These are phyloP conservation scores for Cydia pomonella DNA, from an alignment of 1,140 invertebrate species.

Conservation along the genomic window DNA sequence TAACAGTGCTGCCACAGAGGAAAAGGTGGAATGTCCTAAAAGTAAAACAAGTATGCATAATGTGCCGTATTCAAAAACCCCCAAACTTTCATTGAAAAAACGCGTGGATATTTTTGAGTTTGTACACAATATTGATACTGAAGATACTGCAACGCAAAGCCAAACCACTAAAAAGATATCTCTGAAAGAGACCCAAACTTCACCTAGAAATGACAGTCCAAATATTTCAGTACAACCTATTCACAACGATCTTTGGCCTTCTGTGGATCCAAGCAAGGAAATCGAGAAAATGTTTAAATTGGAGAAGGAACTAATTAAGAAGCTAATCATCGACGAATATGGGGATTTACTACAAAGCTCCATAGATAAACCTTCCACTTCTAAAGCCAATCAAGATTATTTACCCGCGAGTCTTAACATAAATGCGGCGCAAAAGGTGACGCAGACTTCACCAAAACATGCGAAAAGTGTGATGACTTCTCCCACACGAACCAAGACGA, in stretches of 20 bases:
- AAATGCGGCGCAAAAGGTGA: slow-evolving; percentile 61
- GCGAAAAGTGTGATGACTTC: slow-evolving; percentile 74
- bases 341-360: slow-evolving; percentile 62
- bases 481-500: slow-evolving; percentile 66
- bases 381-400: slow-evolving; percentile 41
- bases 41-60: slow-evolving; percentile 42
- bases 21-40: slow-evolving; percentile 1
- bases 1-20: slow-evolving; percentile 29
- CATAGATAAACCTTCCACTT: slow-evolving; percentile 66
- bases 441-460: slow-evolving; percentile 75
- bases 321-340: slow-evolving; percentile 71
- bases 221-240: slow-evolving; percentile 57
- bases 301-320: slow-evolving; percentile 75
- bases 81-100: slow-evolving; percentile 69
- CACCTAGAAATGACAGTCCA: slow-evolving; percentile 59
- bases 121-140: slow-evolving; percentile 68
- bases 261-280: slow-evolving; percentile 58
- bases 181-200: slow-evolving; percentile 75
- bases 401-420: slow-evolving; percentile 51
- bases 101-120: slow-evolving; percentile 74
- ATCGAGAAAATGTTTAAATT: slow-evolving; percentile 63
- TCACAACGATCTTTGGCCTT: slow-evolving; percentile 65
- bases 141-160: slow-evolving; percentile 73
- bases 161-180: slow-evolving; percentile 55
- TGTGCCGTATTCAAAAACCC: slow-evolving; percentile 54